These are phyloP conservation scores for Scaptomyza pallida DNA, from an alignment of 1,140 invertebrate genomes.

Conservation along the genomic window DNA sequence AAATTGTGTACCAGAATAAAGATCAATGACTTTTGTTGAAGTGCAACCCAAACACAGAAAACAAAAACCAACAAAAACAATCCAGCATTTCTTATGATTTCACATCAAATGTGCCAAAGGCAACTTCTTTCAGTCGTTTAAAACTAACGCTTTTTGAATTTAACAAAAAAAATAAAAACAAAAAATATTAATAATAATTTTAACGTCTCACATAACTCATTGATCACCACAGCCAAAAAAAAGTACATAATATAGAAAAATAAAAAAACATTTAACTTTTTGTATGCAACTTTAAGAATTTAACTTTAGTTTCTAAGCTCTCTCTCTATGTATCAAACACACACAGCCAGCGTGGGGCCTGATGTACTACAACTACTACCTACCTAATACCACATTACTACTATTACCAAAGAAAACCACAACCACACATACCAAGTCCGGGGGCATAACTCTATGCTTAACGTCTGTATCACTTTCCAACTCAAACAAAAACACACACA, in stretches of 20 bases:
- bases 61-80: constrained; percentile 39
- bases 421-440: constrained; percentile 24
- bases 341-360: constrained; percentile 33
- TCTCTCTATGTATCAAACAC: not conserved
- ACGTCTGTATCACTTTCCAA: constrained; percentile 28
- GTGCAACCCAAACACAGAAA: constrained; percentile 60
- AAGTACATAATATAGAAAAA: constrained; percentile 34
- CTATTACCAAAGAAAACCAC: constrained; percentile 34
- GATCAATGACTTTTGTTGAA: constrained; percentile 83
- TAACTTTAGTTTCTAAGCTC: constrained; percentile 59
- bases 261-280: constrained; percentile 38
- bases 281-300: constrained; percentile 77
- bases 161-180: constrained; percentile 48
- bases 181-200: too few species aligned
- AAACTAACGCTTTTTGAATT: constrained; percentile 69
- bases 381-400: constrained; percentile 50
- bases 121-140: constrained; percentile 34
- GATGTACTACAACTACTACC: constrained; percentile 50
- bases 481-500: constrained; percentile 1
- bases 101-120: constrained; percentile 24
- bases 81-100: constrained; percentile 60
- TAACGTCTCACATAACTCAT: constrained; percentile 76
- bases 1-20: constrained; percentile 82
- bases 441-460: constrained; percentile 46
- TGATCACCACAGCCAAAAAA: constrained; percentile 55